Percentiles rank a stretch among this genome's conserved stretches.
phyloP scores from a whole-genome alignment of 2,888 invertebrate genomes.

The Tinea semifulvella region DNA sequence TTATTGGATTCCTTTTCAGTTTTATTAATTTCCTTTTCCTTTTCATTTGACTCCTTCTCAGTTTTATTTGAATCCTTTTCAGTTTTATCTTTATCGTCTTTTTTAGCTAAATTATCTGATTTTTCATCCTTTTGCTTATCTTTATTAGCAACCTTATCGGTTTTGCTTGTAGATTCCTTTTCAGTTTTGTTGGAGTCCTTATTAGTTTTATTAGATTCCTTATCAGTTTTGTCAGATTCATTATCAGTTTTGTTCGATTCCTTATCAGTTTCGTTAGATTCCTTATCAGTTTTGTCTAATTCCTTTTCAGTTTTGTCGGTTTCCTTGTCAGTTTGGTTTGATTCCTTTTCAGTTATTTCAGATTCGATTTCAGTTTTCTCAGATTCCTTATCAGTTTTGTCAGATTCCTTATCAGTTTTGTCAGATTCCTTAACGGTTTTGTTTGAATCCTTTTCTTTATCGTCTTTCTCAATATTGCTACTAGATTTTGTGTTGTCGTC shows the following conservation, averaged over 20 bases:
- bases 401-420: slow-evolving; percentile 24
- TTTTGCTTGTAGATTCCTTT: slow-evolving; percentile 5
- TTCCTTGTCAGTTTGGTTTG: neutral
- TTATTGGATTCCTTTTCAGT: neutral
- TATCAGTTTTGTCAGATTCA: no score
- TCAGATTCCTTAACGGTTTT: neutral
- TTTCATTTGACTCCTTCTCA: slow-evolving; percentile 16
- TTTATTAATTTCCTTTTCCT: slow-evolving; percentile 16
- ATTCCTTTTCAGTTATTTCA: slow-evolving; percentile 18
- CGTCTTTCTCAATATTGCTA: neutral
- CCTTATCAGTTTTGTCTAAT: no score
- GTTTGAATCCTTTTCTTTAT: neutral
- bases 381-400: neutral
- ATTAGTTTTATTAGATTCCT: neutral
- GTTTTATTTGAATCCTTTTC: slow-evolving; percentile 14
- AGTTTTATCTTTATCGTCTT: neutral
- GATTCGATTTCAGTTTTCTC: neutral
- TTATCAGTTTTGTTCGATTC: neutral
- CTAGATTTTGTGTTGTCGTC: neutral
- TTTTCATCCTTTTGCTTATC: neutral
- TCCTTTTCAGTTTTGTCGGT: neutral
- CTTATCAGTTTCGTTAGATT: slow-evolving; percentile 19
- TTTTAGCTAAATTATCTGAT: neutral
- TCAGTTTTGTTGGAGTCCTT: neutral
- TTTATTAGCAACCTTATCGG: slow-evolving; percentile 15